Percentiles rank a stretch among this genome's conserved stretches.
Conservation (phyloP, 1,140 invertebrate genomes). For the Drosophila leontia region DNA sequence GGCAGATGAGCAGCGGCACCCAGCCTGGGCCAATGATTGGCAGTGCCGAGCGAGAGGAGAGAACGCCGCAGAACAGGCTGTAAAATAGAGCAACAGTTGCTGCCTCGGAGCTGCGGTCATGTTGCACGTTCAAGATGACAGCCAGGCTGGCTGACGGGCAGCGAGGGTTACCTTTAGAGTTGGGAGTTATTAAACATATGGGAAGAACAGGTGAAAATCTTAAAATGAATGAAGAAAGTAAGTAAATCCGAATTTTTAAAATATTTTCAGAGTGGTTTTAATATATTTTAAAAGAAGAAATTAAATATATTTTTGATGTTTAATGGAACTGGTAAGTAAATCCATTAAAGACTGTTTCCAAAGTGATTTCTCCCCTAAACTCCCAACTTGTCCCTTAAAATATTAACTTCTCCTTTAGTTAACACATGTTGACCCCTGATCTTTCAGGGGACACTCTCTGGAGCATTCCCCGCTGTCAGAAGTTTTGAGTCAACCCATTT, state of each 20-base stretch:
- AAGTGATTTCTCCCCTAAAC: neutral
- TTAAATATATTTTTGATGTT: neutral
- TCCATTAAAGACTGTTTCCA: neutral
- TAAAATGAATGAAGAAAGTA: neutral
- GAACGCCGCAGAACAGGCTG: constrained; percentile 51
- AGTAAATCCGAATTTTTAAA: neutral
- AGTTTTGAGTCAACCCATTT: constrained; percentile 45
- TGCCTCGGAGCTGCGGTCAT: constrained; percentile 65
- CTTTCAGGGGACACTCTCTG: neutral
- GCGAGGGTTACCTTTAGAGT: constrained; percentile 32
- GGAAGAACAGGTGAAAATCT: neutral
- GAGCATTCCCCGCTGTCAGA: neutral
- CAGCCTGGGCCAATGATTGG: constrained; percentile 63
- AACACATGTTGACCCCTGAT: constrained; percentile 9
- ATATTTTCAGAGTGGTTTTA: neutral
- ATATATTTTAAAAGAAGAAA: neutral
- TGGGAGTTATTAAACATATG: no score
- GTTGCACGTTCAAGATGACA: constrained; percentile 53
- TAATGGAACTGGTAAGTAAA: neutral
- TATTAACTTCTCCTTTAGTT: neutral
- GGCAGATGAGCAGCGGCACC: constrained; percentile 67
- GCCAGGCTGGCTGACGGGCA: constrained; percentile 34
- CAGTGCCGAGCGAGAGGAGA: constrained; percentile 31
- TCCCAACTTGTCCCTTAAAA: neutral
- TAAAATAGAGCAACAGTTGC: constrained; percentile 73